Evolutionary conservation across 2,888 invertebrate species (phyloP).

Genomic region (Orthosia cruda): DNA sequence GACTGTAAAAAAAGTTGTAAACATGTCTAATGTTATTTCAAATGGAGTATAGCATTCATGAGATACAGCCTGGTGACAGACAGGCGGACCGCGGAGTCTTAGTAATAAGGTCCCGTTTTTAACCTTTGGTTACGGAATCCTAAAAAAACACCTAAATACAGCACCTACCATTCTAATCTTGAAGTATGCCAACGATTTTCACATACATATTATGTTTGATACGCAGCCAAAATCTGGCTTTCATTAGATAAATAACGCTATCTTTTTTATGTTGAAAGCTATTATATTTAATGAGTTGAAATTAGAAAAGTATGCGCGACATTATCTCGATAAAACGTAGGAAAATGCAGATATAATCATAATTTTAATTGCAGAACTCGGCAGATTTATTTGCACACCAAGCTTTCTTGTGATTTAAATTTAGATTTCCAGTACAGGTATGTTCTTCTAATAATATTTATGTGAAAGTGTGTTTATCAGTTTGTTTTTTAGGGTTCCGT

Average conservation of each 20-base stretch:
- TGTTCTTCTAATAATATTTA: neutral
- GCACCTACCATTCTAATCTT: slow-evolving; percentile 32
- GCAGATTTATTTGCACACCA: neutral
- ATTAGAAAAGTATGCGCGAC: slow-evolving; percentile 14
- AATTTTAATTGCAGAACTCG: neutral
- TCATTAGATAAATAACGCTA: slow-evolving; percentile 36
- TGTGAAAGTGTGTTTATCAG: neutral
- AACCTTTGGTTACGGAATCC: too few species aligned
- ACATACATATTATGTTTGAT: slow-evolving; percentile 45
- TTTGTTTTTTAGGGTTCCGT: neutral
- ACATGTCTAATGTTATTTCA: too few species aligned
- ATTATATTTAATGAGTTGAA: slow-evolving; percentile 25
- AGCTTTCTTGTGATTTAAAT: neutral
- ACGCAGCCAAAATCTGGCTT: slow-evolving; percentile 44
- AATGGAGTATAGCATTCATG: too few species aligned
- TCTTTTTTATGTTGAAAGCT: slow-evolving; percentile 26
- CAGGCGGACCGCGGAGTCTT: too few species aligned
- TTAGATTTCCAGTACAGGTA: neutral
- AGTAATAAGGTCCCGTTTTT: too few species aligned
- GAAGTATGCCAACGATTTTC: slow-evolving; percentile 34
- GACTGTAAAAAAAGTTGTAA: too few species aligned
- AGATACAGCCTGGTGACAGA: too few species aligned
- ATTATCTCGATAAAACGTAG: slow-evolving; percentile 1
- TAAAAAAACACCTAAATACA: slow-evolving; percentile 22
- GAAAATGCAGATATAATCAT: neutral